A percentile compares a stretch with the other conserved stretches of the same genome.
These are phyloP conservation scores for Lampropteryx suffumata DNA, from an alignment of 2,888 invertebrate genomes.

Conservation along the genomic window DNA sequence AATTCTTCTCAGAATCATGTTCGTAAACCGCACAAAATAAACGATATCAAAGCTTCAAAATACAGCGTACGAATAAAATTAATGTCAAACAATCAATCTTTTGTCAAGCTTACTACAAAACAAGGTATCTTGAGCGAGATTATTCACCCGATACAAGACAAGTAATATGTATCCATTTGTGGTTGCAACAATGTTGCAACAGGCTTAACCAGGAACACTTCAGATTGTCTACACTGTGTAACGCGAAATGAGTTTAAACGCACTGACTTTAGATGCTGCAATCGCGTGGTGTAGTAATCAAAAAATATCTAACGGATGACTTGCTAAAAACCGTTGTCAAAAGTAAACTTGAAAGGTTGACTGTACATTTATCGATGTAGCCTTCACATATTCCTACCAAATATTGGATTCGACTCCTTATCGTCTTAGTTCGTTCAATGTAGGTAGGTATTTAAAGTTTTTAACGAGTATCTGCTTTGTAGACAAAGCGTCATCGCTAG, in stretches of 20 bases:
- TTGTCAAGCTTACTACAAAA: slow-evolving; percentile 9
- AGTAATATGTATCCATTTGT: slow-evolving; percentile 3
- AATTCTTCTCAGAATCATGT: no score
- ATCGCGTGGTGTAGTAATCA: no score
- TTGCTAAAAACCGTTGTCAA: no score
- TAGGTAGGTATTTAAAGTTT: slow-evolving; percentile 54
- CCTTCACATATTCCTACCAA: slow-evolving; percentile 43
- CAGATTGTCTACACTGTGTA: not conserved
- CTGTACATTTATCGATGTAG: not conserved
- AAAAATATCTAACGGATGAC: no score
- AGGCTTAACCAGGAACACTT: not conserved
- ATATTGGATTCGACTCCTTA: slow-evolving; percentile 52
- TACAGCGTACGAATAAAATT: not conserved
- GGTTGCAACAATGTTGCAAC: slow-evolving; percentile 8
- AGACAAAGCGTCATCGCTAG: no score
- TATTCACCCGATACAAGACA: not conserved
- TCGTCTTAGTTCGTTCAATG: slow-evolving; percentile 47
- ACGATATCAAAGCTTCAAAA: not conserved
- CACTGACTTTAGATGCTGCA: no score
- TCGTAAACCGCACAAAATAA: no score
- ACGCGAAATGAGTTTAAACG: no score
- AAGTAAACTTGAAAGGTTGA: no score
- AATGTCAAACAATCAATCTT: slow-evolving; percentile 4
- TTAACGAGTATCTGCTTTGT: slow-evolving; percentile 46
- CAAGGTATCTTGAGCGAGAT: not conserved